Evolutionary conservation across 2,113 vertebrate species (phyloP).

Genomic region (Peromyscus californicus): DNA sequence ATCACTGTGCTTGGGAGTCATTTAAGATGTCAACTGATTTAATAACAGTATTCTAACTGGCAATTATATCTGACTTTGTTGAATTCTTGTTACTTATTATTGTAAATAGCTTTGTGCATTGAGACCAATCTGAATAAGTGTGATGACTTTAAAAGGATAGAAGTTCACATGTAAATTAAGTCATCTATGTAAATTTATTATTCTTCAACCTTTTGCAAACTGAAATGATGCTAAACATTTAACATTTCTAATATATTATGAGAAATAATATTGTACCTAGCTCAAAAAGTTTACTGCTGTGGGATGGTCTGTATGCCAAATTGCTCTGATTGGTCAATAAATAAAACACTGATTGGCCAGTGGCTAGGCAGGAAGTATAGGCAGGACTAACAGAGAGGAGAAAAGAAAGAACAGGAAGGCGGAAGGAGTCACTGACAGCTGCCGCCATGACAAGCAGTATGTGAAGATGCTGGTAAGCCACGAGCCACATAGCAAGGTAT

Average conservation of each 20-base stretch:
- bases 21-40: background rate
- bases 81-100: background rate
- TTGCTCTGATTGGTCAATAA: no score
- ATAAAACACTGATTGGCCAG: no score
- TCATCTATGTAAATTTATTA: background rate
- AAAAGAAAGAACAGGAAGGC: no score
- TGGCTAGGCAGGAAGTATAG: no score
- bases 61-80: background rate
- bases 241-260: background rate
- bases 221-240: background rate
- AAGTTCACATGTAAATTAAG: background rate
- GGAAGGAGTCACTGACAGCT: no score
- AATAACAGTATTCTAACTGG: background rate
- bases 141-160: background rate
- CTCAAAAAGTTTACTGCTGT: background rate
- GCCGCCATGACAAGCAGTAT: no score
- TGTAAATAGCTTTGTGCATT: background rate
- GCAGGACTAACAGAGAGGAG: no score
- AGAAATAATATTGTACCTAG: background rate
- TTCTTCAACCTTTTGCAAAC: background rate
- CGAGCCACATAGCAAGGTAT: no score
- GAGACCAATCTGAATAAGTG: rapidly evolving
- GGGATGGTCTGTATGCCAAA: no score
- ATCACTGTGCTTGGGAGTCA: background rate
- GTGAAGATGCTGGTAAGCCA: no score